Percentiles rank a stretch among this genome's conserved stretches.
These are phyloP conservation scores for Philypnodon macrostomus DNA, from an alignment of 2,797 vertebrate genomes.

Conservation along the genomic window DNA sequence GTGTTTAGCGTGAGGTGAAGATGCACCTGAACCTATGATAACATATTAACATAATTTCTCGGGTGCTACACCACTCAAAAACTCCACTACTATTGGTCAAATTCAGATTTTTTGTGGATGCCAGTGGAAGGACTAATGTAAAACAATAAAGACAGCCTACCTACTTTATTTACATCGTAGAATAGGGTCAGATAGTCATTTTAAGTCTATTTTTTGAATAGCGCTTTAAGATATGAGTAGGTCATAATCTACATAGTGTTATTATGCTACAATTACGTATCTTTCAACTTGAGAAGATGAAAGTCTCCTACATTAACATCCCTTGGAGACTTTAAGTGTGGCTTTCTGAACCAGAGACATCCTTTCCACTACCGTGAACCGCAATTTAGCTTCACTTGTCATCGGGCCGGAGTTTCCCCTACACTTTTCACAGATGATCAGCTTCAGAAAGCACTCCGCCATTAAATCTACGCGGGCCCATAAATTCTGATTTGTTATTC, in stretches of 20 bases:
- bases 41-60: no score
- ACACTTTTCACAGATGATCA: slow-evolving; percentile 30
- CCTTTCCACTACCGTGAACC: not conserved
- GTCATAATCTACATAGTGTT: not conserved
- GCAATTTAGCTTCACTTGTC: not conserved
- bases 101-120: no score
- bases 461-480: slow-evolving; percentile 22
- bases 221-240: no score
- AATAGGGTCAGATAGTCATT: no score
- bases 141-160: no score
- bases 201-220: no score
- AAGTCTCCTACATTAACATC: not conserved
- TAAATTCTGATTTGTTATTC: slow-evolving; percentile 39
- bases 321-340: not conserved
- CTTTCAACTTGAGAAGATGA: not conserved
- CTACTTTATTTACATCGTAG: no score
- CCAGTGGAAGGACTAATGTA: no score
- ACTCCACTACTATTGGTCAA: no score
- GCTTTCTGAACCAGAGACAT: not conserved
- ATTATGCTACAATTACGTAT: not conserved
- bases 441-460: slow-evolving; percentile 23
- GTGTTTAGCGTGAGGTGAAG: no score
- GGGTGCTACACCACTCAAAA: no score
- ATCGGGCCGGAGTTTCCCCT: slow-evolving; percentile 4
- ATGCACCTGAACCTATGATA: no score